Base-by-base conservation (phyloP, 2,888 invertebrate species). In the Tetanocera ferruginea region DNA sequence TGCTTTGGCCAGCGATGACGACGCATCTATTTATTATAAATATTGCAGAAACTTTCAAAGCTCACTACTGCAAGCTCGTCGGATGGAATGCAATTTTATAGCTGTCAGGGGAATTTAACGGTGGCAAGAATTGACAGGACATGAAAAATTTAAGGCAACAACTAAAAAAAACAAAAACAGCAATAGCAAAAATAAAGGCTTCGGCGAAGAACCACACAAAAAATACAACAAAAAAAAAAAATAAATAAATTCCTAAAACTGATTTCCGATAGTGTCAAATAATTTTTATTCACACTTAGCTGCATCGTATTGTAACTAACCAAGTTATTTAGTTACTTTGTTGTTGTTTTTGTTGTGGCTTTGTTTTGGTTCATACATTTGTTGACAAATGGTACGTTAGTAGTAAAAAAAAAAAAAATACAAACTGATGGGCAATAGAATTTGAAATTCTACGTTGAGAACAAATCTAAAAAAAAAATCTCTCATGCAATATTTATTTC, bases 101-200 rank as follows among this genome's bases (percentile, higher is more conserved):
- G 86, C 87, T 87, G 88, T 88, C 89, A 87, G 80, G 89, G 86
- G 88, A 88, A 86, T 87, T 87, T 85, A 83, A 86, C 85, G 84
- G 43, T 72, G 57, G 11, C 31, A 60, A 19, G 57, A 19, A 72
- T 72, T 72, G 72, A 72, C 72, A 72, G 60, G 57, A 60, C 72
- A 60, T 72, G 72, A 72, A 43, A 72, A 72, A 72, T 72, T 72
- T 8, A 25, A 76, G 23, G 51, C 5, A 31, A 67, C 23, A 34
- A 67, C 1, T 34, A 76, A n/a, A 71, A 72, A 5, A 71, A 72
- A 76, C 31, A 71, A 72, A 5, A 71, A 72, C 31, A 37, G 17
- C 43, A 51, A 5, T 23, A 37, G 17, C 43, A 51, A 5, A 25
- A 71, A 14, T 43, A 43, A 43, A 57, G 72, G 60, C 34, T 37